These are phyloP conservation scores for Capitella teleta DNA, from an alignment of 1,140 invertebrate species.

Conservation along the genomic window DNA sequence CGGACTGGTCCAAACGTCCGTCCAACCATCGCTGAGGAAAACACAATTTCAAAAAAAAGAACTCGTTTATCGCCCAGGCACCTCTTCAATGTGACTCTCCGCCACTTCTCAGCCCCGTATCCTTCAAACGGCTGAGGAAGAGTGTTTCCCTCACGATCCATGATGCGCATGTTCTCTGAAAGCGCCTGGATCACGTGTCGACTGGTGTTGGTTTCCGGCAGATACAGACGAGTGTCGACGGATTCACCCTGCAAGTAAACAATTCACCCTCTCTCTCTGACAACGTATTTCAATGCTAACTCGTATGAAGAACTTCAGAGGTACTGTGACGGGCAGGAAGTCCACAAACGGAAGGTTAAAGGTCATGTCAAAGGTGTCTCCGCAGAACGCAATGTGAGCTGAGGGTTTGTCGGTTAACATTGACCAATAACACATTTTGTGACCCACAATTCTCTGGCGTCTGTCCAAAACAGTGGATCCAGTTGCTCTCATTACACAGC, in stretches of 20 bases:
- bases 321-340: constrained; percentile 75
- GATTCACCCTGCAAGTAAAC: constrained; percentile 64
- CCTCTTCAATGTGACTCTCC: constrained; percentile 67
- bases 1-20: constrained; percentile 89
- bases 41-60: constrained; percentile 1
- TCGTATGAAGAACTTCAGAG: constrained; percentile 83
- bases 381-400: constrained; percentile 83
- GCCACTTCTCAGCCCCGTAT: constrained; percentile 58
- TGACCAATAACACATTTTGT: constrained; percentile 1
- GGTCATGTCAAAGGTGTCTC: constrained; percentile 81
- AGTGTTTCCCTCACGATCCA: constrained; percentile 57
- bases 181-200: constrained; percentile 70
- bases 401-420: background rate
- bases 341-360: constrained; percentile 86
- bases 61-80: constrained; percentile 14
- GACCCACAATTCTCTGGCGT: constrained; percentile 67
- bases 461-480: constrained; percentile 81
- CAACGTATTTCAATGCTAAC: constrained; percentile 29
- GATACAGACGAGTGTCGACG: constrained; percentile 73
- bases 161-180: constrained; percentile 75
- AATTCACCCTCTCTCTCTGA: background rate
- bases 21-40: constrained; percentile 62
- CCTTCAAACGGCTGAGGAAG: constrained; percentile 25
- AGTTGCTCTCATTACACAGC: constrained; percentile 92
- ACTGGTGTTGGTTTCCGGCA: constrained; percentile 83